Conservation (phyloP, 2,888 invertebrate species). For the Stenotaenia linearis region DNA sequence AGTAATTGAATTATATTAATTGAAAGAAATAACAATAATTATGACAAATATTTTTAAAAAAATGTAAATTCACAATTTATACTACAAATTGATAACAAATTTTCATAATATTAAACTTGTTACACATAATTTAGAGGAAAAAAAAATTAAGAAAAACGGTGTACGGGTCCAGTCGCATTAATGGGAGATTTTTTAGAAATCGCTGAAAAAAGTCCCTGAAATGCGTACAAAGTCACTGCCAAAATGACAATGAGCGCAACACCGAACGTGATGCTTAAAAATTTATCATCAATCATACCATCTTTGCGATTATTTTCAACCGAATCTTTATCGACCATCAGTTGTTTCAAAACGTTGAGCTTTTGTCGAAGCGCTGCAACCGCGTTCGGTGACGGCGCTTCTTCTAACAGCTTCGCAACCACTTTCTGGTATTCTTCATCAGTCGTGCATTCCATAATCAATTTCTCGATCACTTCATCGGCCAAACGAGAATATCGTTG, state of each 20-base stretch:
- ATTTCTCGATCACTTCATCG: conserved; percentile 26
- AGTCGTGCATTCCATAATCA: neutral
- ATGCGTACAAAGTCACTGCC: conserved; percentile 34
- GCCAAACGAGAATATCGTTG: neutral
- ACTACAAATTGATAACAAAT: no score
- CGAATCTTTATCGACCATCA: neutral
- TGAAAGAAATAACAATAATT: no score
- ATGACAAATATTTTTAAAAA: no score
- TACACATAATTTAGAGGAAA: no score
- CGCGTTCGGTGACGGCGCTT: conserved; percentile 12
- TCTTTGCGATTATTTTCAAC: neutral
- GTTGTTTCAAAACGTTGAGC: neutral
- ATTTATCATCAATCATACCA: conserved; percentile 32
- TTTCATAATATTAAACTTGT: no score
- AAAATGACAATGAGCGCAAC: conserved; percentile 34
- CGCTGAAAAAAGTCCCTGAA: conserved; percentile 34
- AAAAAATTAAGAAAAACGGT: neutral
- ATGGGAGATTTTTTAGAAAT: conserved; percentile 29
- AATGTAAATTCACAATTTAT: no score
- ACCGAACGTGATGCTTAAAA: conserved; percentile 34
- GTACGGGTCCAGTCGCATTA: neutral
- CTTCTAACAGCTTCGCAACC: neutral
- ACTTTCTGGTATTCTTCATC: conserved; percentile 17
- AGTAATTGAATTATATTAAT: no score
- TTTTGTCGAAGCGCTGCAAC: conserved; percentile 10